Percentiles rank a stretch among this genome's conserved stretches.
Conservation (phyloP, 2,797 vertebrate species). For the Heliangelus exortis region DNA sequence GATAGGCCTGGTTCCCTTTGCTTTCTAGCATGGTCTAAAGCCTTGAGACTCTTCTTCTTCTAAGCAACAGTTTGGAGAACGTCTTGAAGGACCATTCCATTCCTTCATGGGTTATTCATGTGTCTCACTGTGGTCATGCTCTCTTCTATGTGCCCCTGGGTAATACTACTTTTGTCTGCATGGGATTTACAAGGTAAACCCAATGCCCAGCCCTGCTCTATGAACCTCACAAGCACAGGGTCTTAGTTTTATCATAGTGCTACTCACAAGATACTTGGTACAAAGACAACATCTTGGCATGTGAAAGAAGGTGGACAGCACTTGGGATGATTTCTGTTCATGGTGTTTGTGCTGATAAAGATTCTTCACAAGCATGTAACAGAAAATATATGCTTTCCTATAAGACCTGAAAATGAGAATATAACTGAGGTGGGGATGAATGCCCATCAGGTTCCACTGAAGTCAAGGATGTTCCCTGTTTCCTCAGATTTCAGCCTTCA, state of each 20-base stretch:
- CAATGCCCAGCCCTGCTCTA: neutral
- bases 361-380: neutral
- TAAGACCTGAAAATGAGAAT: neutral
- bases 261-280: neutral
- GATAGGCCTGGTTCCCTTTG: constrained; percentile 72
- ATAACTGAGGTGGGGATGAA: neutral
- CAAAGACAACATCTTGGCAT: neutral
- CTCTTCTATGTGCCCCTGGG: neutral
- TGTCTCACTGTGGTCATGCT: neutral
- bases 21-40: neutral
- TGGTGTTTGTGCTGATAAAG: neutral
- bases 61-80: neutral
- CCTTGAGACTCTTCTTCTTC: neutral
- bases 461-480: neutral
- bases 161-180: neutral
- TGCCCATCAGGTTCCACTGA: neutral
- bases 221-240: neutral
- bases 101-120: neutral
- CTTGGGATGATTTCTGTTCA: neutral
- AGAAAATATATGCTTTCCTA: neutral
- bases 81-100: neutral
- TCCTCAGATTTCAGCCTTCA: neutral
- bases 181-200: neutral
- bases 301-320: neutral
- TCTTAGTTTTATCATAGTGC: neutral